Conservation (phyloP, 2,113 vertebrate genomes). For the Syngnathoides biaculeatus region DNA sequence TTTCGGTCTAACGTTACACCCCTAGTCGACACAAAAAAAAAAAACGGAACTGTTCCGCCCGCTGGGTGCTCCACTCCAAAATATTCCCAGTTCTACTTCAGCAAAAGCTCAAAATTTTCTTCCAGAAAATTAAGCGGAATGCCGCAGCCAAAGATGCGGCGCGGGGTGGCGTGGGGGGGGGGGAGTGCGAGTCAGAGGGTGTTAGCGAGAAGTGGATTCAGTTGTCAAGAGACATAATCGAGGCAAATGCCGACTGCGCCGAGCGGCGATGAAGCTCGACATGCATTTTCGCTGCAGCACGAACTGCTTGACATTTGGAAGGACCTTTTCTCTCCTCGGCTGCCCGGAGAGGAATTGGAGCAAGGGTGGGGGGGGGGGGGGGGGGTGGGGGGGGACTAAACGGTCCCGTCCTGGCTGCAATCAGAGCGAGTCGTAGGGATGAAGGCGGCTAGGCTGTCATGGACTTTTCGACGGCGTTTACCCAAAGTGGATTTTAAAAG, state of each 20-base stretch:
- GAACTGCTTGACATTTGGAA: conserved; percentile 51
- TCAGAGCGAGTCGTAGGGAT: conserved; percentile 18
- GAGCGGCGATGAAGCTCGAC: conserved; percentile 31
- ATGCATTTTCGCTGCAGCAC: conserved; percentile 39
- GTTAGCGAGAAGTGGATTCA: conserved; percentile 31
- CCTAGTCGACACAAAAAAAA: too few species aligned
- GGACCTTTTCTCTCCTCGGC: conserved; percentile 23
- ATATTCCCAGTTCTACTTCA: background rate
- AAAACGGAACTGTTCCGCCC: too few species aligned
- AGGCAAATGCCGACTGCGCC: conserved; percentile 23
- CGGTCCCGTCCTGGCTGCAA: conserved; percentile 25
- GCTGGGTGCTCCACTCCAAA: background rate
- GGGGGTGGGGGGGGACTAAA: conserved; percentile 6
- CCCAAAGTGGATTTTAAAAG: conserved; percentile 5
- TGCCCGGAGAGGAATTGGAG: conserved; percentile 3
- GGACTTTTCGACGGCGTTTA: conserved; percentile 12
- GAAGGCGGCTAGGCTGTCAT: conserved; percentile 4
- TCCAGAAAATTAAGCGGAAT: background rate
- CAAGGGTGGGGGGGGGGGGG: background rate
- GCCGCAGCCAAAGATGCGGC: background rate
- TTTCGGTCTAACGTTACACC: too few species aligned
- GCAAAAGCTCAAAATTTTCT: background rate
- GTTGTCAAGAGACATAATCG: conserved; percentile 41
- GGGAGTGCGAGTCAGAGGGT: conserved; percentile 34
- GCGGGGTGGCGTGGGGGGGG: too few species aligned